Evolutionary conservation across 2,888 invertebrate genomes (phyloP).

Genomic region (Athetis lepigone): DNA sequence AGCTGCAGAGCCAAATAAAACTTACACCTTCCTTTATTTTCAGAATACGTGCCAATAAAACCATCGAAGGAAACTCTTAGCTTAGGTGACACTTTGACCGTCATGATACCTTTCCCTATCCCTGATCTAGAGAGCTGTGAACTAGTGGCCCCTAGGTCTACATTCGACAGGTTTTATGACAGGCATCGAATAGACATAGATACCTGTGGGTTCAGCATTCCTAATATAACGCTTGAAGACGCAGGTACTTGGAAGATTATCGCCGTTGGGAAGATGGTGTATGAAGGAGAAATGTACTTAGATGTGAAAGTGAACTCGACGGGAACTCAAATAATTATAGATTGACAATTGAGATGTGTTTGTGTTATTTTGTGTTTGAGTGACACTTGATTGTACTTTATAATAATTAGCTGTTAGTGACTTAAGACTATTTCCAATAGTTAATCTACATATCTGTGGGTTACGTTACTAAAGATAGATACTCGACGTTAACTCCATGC

Average conservation of each 20-base stretch:
- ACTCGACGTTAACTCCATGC: too few species aligned
- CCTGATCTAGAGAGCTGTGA: conserved; percentile 75
- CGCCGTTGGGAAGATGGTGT: conserved; percentile 79
- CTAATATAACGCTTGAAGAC: conserved; percentile 75
- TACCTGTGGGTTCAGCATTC: conserved; percentile 74
- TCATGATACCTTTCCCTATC: conserved; percentile 76
- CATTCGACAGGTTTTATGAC: conserved; percentile 77
- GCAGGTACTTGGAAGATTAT: conserved; percentile 78
- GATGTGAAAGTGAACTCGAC: conserved; percentile 42
- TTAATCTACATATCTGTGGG: too few species aligned
- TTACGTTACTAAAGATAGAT: too few species aligned
- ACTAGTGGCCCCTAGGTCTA: conserved; percentile 70
- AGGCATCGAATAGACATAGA: conserved; percentile 62
- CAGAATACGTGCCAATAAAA: conserved; percentile 72
- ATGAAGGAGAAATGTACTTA: conserved; percentile 66
- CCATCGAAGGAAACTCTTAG: conserved; percentile 49
- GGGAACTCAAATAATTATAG: neutral
- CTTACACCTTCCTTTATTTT: conserved; percentile 49
- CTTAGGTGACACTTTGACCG: conserved; percentile 71
- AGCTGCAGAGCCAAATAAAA: too few species aligned
- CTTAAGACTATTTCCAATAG: too few species aligned
- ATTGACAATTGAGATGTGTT: conserved; percentile 15
- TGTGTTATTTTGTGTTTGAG: neutral
- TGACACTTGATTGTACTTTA: too few species aligned
- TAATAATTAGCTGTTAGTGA: too few species aligned